Evolutionary conservation across 2,113 vertebrate species (phyloP), one percentile per base, ranked within the genome.

Genomic region (Pycnonotus jocosus): DNA sequence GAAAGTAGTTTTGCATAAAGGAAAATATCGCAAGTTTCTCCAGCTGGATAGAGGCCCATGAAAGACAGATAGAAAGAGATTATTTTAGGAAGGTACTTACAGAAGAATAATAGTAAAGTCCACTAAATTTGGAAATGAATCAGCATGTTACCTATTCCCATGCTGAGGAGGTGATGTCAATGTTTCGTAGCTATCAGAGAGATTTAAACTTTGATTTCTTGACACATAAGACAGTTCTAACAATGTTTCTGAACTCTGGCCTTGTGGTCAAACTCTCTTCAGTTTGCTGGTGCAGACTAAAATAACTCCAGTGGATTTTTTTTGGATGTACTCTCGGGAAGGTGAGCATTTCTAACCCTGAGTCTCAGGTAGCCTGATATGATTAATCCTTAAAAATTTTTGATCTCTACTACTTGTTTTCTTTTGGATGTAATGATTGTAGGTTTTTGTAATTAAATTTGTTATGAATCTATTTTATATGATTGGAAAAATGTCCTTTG

Each of bases 1-100:
- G 86, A 96, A 96, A 96, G 65, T 18, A 82, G 9, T n/a, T 86
- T 71, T 72, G 78, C 78, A 73, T 84, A 69, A 60, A 88, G 77
- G 22, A 83, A 96, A 89, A 68, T 78, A 88, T 33, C 22, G 35
- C 10, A 80, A 79, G 16, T 95, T 88, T 7, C 24, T 92, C 24
- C 74, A 95, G 31, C 22, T 94, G 40, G 37, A 65, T 70, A n/a
- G 37, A 53, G 23, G 20, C 12, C 66, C 33, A n/a, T 11, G 19
- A 44, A 74, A 83, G 42, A 40, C 22, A 68, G 12, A 30, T 72
- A 56, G 54, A 66, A 92, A 90, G 40, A 57, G 7, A n/a, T 69
- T 92, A 74, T 81, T 88, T 91, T 74, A 65, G 13, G 38, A 81
- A 78, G 50, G 9, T 40, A 28, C 25, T 83, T 69, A 71, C 14